These are phyloP conservation scores for Arnoldichthys spilopterus DNA, from an alignment of 2,797 vertebrate genomes.

Conservation along the genomic window DNA sequence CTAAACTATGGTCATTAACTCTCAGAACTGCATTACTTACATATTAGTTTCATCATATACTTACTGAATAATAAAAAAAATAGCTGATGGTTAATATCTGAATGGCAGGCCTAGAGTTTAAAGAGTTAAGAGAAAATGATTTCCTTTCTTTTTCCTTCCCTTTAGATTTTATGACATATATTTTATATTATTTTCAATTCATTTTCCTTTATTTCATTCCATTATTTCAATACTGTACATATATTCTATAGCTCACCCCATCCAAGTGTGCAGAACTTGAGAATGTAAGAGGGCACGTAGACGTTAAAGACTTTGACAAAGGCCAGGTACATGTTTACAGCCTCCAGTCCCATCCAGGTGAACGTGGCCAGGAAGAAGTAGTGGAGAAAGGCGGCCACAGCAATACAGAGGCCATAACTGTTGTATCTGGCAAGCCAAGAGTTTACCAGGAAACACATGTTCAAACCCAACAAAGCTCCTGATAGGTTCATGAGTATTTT, in stretches of 20 bases:
- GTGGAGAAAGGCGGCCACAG: slow-evolving; percentile 77
- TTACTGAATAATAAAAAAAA: no score
- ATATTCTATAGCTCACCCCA: slow-evolving; percentile 83
- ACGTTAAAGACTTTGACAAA: slow-evolving; percentile 91
- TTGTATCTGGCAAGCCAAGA: slow-evolving; percentile 84
- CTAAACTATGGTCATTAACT: no score
- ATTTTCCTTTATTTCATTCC: background rate
- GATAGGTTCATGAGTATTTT: slow-evolving; percentile 92
- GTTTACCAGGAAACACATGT: slow-evolving; percentile 82
- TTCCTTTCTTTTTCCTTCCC: no score
- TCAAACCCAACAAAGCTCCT: slow-evolving; percentile 82
- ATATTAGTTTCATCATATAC: no score
- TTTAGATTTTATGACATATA: no score
- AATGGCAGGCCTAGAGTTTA: no score
- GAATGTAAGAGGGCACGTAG: slow-evolving; percentile 85
- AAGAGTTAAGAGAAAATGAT: no score
- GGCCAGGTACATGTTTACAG: slow-evolving; percentile 88
- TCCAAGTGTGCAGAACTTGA: slow-evolving; percentile 85
- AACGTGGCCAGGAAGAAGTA: slow-evolving; percentile 91
- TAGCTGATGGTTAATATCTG: no score
- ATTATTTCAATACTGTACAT: background rate
- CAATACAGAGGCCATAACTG: slow-evolving; percentile 77
- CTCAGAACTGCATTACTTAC: no score
- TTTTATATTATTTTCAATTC: background rate
- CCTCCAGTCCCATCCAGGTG: slow-evolving; percentile 91